Evolutionary conservation across 1,140 invertebrate genomes (phyloP), one percentile per base, ranked within the genome.

Genomic region (Drosophila willistoni): DNA sequence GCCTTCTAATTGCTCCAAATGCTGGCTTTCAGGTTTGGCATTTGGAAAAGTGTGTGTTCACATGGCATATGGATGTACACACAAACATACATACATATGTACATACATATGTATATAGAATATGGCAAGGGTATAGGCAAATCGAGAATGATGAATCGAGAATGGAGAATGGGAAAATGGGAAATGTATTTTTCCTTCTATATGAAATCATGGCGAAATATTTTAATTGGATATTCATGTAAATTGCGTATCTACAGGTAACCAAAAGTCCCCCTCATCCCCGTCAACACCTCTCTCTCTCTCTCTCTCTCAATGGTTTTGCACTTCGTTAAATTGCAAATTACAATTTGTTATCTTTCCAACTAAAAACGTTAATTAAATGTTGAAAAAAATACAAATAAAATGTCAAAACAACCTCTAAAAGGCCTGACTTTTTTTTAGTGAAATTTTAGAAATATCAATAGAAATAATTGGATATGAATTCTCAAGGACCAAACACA

Each of bases 201-300:
- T 59, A 59, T 64, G 67, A 67, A 78, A 78, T 78, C 72, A 78
- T 75, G 61, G 76, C 72, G 76, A 39, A 75, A 75, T 71, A 78
- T 78, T 78, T 78, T 78, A 78, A 78, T 78, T 78, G 76, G 72
- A 78, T 74, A 74, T 74, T 51, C 63, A 64, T 42, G 51, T 55
- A 70, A 77, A 77, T 70, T n/a, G 29, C 56, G 33, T 33, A 44
- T 36, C 19, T 42, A 36, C 17, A 61, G 39, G 59, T 42, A 42
- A 42, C 59, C 36, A 61, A 61, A 10, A 6, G 56, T 13, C 9
- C n/a, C 10, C 36, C 36, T 1, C 36, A 13, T 13, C 36, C 2
- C 36, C 12, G 3, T 13, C 12, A 39, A 12, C 36, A 12, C 36
- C 3, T 39, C 44, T 12, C 17, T 1, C 10, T 22, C 19, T 3